phyloP scores from a whole-genome alignment of 2,797 vertebrate species.

The Sciurus carolinensis region DNA sequence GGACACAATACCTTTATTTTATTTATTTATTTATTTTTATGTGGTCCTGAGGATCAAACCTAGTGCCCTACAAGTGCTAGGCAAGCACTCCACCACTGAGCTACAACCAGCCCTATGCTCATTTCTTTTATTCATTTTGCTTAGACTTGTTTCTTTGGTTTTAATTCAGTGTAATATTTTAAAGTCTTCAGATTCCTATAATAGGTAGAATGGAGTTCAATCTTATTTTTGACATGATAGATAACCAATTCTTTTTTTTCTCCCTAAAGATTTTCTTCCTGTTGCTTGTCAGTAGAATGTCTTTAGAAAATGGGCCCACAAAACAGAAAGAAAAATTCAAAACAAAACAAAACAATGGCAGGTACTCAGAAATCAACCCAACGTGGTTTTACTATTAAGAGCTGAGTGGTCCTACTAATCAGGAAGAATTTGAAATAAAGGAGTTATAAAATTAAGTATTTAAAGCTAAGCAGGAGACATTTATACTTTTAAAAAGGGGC shows the following conservation, averaged over 20 bases:
- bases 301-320: neutral
- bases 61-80: too few relatives aligned
- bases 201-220: neutral
- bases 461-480: neutral
- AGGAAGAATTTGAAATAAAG: conserved; percentile 36
- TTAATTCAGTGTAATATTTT: neutral
- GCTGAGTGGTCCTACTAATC: neutral
- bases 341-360: neutral
- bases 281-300: neutral
- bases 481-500: neutral
- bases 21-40: too few relatives aligned
- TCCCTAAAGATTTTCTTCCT: neutral
- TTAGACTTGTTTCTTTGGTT: neutral
- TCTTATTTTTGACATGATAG: conserved; percentile 48
- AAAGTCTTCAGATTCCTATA: neutral
- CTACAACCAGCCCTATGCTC: neutral
- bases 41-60: too few relatives aligned
- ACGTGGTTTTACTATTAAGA: conserved; percentile 15
- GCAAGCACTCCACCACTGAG: too few relatives aligned
- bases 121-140: neutral
- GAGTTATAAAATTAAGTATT: neutral
- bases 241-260: neutral
- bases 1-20: too few relatives aligned
- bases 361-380: neutral
- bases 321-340: neutral